A percentile compares a stretch with the other conserved stretches of the same genome.
These are phyloP conservation scores for Lacerta agilis DNA, from an alignment of 2,797 vertebrate species.

Conservation along the genomic window DNA sequence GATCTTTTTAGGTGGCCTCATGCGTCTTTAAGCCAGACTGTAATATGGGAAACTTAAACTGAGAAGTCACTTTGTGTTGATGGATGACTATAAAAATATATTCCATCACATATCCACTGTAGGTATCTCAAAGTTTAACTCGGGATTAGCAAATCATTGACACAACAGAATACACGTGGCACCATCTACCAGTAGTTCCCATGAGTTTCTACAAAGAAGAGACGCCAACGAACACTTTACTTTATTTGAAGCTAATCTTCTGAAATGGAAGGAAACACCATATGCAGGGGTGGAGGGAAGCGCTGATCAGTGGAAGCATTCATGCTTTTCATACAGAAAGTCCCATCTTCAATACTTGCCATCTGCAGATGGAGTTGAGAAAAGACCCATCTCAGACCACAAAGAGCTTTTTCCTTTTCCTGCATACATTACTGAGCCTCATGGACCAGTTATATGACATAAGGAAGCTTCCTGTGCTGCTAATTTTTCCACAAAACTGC, in stretches of 20 bases:
- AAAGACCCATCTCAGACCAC: too few species aligned
- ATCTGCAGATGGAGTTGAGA: not conserved
- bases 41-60: not conserved
- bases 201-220: not conserved
- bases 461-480: not conserved
- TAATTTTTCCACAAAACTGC: not conserved
- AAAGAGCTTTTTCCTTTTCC: not conserved
- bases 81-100: not conserved
- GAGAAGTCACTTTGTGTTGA: accelerated
- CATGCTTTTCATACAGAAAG: not conserved
- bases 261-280: not conserved
- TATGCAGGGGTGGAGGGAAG: too few species aligned
- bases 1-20: too few species aligned
- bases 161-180: constrained; percentile 14
- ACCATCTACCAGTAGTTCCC: not conserved
- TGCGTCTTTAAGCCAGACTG: too few species aligned
- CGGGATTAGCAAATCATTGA: constrained; percentile 8
- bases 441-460: not conserved
- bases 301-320: not conserved
- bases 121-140: constrained; percentile 9
- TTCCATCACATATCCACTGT: not conserved
- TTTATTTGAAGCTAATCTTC: not conserved
- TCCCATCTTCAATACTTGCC: not conserved
- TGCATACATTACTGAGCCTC: not conserved
- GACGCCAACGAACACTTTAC: not conserved